Conservation (phyloP, 2,888 invertebrate genomes). For the Antitype chi region DNA sequence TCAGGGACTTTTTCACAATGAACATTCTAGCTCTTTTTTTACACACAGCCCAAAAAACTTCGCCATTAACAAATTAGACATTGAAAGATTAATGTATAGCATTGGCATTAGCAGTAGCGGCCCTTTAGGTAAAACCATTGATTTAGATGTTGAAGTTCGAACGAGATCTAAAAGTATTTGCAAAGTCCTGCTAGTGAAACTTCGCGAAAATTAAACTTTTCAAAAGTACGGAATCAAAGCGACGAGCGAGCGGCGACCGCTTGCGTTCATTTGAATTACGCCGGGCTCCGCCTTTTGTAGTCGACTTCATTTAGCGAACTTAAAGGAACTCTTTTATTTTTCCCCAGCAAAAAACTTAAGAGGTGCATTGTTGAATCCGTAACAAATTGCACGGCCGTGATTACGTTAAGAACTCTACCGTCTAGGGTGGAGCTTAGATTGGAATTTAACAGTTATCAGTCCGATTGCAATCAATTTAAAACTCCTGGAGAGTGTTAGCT, state of each 20-base stretch:
- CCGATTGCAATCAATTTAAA: constrained; percentile 75
- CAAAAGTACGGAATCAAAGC: constrained; percentile 86
- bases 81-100: constrained; percentile 60
- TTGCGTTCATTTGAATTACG: constrained; percentile 89
- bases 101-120: constrained; percentile 55
- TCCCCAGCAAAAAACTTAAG: constrained; percentile 84
- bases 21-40: constrained; percentile 50
- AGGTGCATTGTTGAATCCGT: constrained; percentile 90
- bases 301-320: constrained; percentile 90
- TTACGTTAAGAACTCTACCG: constrained; percentile 83
- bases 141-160: constrained; percentile 71
- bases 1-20: constrained; percentile 52
- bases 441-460: constrained; percentile 81
- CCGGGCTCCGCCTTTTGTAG: constrained; percentile 88
- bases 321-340: constrained; percentile 88
- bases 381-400: constrained; percentile 89
- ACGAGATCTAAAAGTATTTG: constrained; percentile 81
- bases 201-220: constrained; percentile 88
- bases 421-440: constrained; percentile 79
- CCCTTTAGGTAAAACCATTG: constrained; percentile 69
- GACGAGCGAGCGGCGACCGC: constrained; percentile 80
- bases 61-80: constrained; percentile 56
- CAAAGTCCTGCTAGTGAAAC: constrained; percentile 83
- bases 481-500: constrained; percentile 66
- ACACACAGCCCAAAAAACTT: constrained; percentile 49